Conservation (phyloP, 2,888 invertebrate species). For the Xiphydria camelus region DNA sequence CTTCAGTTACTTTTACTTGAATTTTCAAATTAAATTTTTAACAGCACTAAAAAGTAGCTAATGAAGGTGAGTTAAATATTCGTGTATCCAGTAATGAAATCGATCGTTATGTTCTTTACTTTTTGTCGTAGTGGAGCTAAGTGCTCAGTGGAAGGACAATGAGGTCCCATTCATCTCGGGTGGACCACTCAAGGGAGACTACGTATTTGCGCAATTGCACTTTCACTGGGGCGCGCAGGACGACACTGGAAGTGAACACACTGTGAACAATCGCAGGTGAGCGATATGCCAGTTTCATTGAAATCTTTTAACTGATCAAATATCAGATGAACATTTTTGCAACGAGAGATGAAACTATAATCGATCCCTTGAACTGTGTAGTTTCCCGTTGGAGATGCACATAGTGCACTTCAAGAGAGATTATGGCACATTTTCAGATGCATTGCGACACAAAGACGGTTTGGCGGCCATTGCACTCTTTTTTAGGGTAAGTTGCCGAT, state of each 20-base stretch:
- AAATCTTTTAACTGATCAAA: too few relatives aligned
- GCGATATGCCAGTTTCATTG: too few relatives aligned
- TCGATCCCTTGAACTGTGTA: too few relatives aligned
- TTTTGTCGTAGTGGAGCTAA: background rate
- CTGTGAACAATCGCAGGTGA: background rate
- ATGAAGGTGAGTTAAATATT: too few relatives aligned
- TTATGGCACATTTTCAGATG: constrained; percentile 63
- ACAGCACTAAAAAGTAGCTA: too few relatives aligned
- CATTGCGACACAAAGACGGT: constrained; percentile 69
- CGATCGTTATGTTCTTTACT: too few relatives aligned
- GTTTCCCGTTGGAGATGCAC: constrained; percentile 74
- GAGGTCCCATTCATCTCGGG: background rate
- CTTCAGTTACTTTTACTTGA: too few relatives aligned
- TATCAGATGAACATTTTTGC: too few relatives aligned
- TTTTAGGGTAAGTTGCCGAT: constrained; percentile 70
- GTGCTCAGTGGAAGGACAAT: background rate
- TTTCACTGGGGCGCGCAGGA: background rate
- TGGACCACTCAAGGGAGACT: background rate
- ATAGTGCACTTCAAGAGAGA: constrained; percentile 71
- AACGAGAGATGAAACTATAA: too few relatives aligned
- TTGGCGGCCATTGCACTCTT: constrained; percentile 75
- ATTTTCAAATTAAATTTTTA: too few relatives aligned
- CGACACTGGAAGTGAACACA: background rate
- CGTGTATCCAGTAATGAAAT: too few relatives aligned
- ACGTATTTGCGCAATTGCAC: background rate